Base-by-base conservation (phyloP, 2,888 invertebrate genomes). In the Pteria penguin region DNA sequence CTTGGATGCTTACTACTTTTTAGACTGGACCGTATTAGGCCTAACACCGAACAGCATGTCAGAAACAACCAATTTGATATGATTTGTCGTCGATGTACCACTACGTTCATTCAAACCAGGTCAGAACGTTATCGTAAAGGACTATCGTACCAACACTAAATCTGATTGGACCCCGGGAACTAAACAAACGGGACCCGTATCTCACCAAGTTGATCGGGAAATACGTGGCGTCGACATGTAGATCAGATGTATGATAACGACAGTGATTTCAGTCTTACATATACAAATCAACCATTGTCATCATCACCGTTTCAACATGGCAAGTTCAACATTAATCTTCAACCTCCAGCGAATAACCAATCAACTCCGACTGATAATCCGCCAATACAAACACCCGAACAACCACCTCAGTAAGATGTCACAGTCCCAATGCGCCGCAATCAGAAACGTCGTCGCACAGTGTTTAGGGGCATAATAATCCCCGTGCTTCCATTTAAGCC, bases 11-110 rank as follows among this genome's bases (percentile, higher is more conserved):
- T 32, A 24, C 33, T 70, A 5, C 33, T 18, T 24, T 52, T 45
- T 11, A 33, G 60, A n/a, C 14, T 70, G 26, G 36, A 70, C 24
- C 22, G 31, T 27, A 18, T 60, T 5, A 70, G 45, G 61, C 36
- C 60, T 57, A 26, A 57, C 57, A 22, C 26, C 24, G 22, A 8
- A 57, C 57, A 26, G 26, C 22, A 22, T 57, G 57, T 57, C 4
- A n/a, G 26, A 26, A 26, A 57, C 26, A 57, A 57, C 24, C 57
- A 57, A 57, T 26, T 57, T 5, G 26, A 11, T 26, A 57, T 1
- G 22, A 18, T 26, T 26, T 14, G 26, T 26, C 22, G 26, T 26
- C 22, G 3, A 22, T 26, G 57, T 26, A 8, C 22, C 22, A 57
- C 4, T 57, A 57, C 22, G 57, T 26, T 22, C 2, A 57, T 2